Evolutionary conservation across 2,888 invertebrate genomes (phyloP).

Genomic region (Drosophila borealis): DNA sequence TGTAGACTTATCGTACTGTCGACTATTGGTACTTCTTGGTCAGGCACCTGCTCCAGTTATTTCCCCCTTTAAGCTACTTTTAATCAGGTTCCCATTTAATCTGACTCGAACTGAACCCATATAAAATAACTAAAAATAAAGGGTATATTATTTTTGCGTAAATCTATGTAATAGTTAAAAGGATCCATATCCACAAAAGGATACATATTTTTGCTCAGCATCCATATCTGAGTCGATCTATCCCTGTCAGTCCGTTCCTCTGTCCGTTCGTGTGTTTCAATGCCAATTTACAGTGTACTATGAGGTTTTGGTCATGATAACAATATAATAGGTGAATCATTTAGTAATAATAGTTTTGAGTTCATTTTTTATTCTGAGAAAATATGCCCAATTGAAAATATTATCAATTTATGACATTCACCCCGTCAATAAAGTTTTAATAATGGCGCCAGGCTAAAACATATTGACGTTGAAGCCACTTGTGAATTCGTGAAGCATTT

Average conservation of each 20-base stretch:
- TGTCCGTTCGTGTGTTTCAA: too few relatives aligned
- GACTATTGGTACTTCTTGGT: neutral
- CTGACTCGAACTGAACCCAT: too few relatives aligned
- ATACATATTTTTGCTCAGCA: too few relatives aligned
- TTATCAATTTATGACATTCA: constrained; percentile 32
- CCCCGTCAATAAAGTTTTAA: neutral
- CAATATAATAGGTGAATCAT: neutral
- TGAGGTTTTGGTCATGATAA: too few relatives aligned
- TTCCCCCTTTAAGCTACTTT: neutral
- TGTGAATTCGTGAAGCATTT: constrained; percentile 9
- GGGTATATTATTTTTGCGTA: too few relatives aligned
- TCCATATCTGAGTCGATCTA: too few relatives aligned
- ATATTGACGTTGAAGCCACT: constrained; percentile 2
- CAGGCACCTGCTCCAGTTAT: neutral
- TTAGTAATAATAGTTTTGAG: neutral
- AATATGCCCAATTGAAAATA: neutral
- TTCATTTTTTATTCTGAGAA: neutral
- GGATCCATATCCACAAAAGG: too few relatives aligned
- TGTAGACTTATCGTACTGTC: constrained; percentile 12
- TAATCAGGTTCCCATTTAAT: neutral
- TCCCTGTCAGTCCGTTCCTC: too few relatives aligned
- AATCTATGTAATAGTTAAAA: too few relatives aligned
- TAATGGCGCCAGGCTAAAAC: constrained; percentile 28
- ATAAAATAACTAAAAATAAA: too few relatives aligned
- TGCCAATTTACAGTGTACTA: too few relatives aligned